Evolutionary conservation across 2,797 vertebrate genomes (phyloP).

Genomic region (Poecilia picta): DNA sequence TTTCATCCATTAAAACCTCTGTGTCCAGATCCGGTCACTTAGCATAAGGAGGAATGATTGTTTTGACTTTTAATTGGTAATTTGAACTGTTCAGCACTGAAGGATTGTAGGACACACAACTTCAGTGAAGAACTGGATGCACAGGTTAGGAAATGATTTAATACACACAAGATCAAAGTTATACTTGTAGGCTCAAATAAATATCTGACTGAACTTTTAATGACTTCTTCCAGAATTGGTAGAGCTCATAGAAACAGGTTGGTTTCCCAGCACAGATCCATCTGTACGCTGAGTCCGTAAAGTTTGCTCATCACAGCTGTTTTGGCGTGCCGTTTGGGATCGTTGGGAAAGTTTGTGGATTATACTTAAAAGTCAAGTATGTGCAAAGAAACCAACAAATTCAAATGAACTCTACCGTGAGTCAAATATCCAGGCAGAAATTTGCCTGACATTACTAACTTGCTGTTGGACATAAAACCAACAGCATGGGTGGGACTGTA

Average conservation of each 20-base stretch:
- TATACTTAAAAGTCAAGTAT: neutral
- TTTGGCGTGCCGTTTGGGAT: neutral
- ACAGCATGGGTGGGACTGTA: neutral
- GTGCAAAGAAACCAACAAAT: neutral
- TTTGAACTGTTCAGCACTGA: neutral
- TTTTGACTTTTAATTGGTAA: neutral
- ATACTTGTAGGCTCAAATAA: neutral
- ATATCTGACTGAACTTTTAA: neutral
- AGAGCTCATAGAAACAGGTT: neutral
- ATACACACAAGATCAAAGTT: neutral
- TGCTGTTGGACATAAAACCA: neutral
- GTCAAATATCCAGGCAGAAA: neutral
- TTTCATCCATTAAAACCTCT: neutral
- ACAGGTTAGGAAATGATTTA: neutral
- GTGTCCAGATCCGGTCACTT: neutral
- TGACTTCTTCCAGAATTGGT: neutral
- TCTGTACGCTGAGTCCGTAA: neutral
- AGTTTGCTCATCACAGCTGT: neutral
- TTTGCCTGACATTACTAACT: neutral
- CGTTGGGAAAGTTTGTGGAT: neutral
- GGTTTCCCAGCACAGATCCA: neutral
- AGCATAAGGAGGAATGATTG: neutral
- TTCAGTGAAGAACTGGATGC: neutral
- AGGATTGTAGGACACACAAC: neutral
- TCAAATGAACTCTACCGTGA: neutral